Evolutionary conservation across 2,113 vertebrate species (phyloP), one percentile per base, ranked within the genome.

Genomic region (Oryzias celebensis): DNA sequence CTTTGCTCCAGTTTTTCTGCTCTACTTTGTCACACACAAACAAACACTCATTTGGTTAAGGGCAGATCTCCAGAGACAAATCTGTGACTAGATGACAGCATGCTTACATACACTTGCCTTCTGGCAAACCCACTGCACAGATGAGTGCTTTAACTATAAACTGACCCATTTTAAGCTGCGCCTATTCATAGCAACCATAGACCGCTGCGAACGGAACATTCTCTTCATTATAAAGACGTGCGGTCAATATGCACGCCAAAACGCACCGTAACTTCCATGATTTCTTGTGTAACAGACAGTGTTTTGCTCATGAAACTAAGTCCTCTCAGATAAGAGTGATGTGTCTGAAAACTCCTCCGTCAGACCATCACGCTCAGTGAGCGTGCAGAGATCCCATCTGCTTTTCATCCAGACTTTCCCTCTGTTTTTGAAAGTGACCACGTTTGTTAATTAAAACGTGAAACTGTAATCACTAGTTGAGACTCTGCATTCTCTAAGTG

Each of bases 81-180:
- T 84, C 78, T 86, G 72, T 75, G 71, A 84, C 79, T 77, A 63
- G 88, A 89, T 91, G 88, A 82, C 85, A 82, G 78, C 80, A 84
- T 84, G 86, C 85, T 85, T 88, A 82, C 84, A 86, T 86, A 80
- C 80, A 73, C 77, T 87, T 41, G 75, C 85, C 91, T 90, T 87
- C 83, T 90, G 90, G 89, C 80, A 61, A 84, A 36, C 60, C 68
- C 71, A 64, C 72, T 76, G 79, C 84, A 86, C 90, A 86, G 88
- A 85, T 87, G 83, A 91, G 73, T 86, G 89, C 85, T 81, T 84
- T 83, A 67, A 85, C 83, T 58, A 90, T 87, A 87, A 88, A 87
- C 81, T 85, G 88, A 88, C 91, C 90, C 84, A 91, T 84, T 91
- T 91, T 80, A 46, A 80, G 87, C 80, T 68, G 43, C 46, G 10